A percentile compares a stretch with the other conserved stretches of the same genome.
phyloP scores from a whole-genome alignment of 2,888 invertebrate genomes.

The Callyntrura sp. region DNA sequence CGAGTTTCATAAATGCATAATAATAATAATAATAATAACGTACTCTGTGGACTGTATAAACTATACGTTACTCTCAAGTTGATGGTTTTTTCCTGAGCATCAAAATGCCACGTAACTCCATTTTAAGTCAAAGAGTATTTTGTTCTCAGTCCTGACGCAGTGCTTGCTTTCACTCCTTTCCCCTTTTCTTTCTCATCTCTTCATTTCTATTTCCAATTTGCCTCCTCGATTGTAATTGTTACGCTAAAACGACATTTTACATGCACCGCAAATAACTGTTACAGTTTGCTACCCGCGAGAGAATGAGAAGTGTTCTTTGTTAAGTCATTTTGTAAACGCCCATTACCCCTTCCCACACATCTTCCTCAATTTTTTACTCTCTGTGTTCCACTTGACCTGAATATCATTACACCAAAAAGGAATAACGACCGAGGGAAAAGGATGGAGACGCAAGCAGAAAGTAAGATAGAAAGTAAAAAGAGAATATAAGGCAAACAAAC shows the following conservation, averaged over 20 bases:
- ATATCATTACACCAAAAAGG: background rate
- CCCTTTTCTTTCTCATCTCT: background rate
- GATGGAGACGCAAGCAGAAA: background rate
- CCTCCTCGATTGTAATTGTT: slow-evolving; percentile 18
- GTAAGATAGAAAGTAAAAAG: too few species aligned
- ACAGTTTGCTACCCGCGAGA: too few species aligned
- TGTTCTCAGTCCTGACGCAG: too few species aligned
- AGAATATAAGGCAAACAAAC: background rate
- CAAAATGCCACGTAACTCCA: too few species aligned
- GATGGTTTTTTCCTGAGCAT: too few species aligned
- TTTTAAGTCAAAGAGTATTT: too few species aligned
- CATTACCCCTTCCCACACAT: background rate
- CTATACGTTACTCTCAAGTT: too few species aligned
- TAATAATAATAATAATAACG: too few species aligned
- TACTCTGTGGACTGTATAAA: too few species aligned
- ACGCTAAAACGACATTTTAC: slow-evolving; percentile 1
- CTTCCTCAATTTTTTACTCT: background rate
- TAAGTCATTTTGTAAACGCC: background rate
- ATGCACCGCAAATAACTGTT: slow-evolving; percentile 17
- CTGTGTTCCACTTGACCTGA: slow-evolving; percentile 22
- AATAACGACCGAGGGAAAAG: background rate
- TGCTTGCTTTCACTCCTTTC: too few species aligned
- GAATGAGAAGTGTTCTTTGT: too few species aligned
- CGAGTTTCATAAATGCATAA: background rate
- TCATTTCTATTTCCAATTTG: background rate